phyloP scores from a whole-genome alignment of 2,113 vertebrate genomes.

The Coturnix japonica region DNA sequence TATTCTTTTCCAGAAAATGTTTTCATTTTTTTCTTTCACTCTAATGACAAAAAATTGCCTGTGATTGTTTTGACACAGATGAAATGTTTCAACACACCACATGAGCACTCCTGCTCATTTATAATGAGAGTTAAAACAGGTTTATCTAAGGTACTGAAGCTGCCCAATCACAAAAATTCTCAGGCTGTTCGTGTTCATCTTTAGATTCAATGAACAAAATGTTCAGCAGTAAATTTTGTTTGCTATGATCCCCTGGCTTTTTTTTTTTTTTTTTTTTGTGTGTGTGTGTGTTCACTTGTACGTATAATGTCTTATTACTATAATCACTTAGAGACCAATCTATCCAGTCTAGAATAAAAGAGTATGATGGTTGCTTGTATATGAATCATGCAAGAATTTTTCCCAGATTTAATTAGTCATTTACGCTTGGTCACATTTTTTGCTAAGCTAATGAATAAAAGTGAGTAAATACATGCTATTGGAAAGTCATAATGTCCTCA shows the following conservation, averaged over 20 bases:
- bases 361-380: not conserved
- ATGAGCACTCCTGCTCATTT: not conserved
- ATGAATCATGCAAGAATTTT: not conserved
- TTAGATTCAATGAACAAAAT: not conserved
- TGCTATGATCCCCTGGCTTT: not conserved
- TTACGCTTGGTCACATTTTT: not conserved
- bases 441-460: not conserved
- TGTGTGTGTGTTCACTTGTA: not conserved
- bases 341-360: not conserved
- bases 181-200: not conserved
- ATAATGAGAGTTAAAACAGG: not conserved
- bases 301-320: not conserved
- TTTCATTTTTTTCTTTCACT: not conserved
- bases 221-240: not conserved
- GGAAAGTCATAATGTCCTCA: not conserved
- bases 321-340: not conserved
- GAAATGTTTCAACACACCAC: not conserved
- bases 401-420: not conserved
- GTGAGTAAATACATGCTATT: not conserved
- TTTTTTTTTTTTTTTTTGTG: accelerated
- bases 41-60: not conserved
- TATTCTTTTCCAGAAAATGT: not conserved
- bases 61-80: not conserved
- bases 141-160: not conserved
- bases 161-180: not conserved